Evolutionary conservation across 1,140 invertebrate species (phyloP).

Genomic region (Cydia strobilella): DNA sequence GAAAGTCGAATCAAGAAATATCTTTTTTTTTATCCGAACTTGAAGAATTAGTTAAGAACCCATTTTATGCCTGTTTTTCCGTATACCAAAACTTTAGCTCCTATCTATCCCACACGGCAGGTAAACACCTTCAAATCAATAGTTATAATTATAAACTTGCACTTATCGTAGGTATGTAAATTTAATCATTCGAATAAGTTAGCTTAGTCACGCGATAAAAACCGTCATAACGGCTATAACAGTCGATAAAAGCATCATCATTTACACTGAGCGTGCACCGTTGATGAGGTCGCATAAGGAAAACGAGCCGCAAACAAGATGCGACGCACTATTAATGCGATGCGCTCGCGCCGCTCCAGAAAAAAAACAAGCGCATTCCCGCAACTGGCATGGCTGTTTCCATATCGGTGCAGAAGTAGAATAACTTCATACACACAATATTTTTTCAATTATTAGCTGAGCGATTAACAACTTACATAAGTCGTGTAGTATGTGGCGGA

Average conservation of each 20-base stretch:
- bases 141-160: no score
- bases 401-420: neutral
- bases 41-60: no score
- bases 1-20: no score
- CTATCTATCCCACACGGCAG: no score
- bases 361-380: neutral
- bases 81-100: no score
- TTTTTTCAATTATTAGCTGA: no score
- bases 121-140: no score
- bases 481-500: no score
- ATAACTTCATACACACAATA: no score
- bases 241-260: neutral
- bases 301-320: neutral
- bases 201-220: neutral
- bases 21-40: no score
- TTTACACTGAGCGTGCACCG: neutral
- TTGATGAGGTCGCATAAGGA: conserved; percentile 1
- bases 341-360: neutral
- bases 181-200: neutral
- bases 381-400: neutral
- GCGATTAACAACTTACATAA: no score
- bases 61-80: no score
- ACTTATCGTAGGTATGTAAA: neutral
- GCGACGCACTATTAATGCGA: conserved; percentile 6
- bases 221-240: neutral